Evolutionary conservation across 2,113 vertebrate species (phyloP), one percentile per base, ranked within the genome.

Genomic region (Triplophysa siluroides): DNA sequence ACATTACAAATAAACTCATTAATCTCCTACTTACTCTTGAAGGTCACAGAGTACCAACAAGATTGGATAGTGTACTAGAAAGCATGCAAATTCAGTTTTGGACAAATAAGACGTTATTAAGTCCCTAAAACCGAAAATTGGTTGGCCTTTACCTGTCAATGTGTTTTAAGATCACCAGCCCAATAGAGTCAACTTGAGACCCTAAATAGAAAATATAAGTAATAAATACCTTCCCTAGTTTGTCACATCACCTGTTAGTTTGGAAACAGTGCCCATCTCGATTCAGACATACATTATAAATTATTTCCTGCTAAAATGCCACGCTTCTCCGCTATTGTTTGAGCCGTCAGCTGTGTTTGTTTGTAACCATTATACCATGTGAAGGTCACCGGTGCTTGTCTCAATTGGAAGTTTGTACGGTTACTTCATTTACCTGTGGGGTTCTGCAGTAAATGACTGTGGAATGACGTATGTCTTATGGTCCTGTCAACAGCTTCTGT

Each of bases 1-100:
- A 74, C 54, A 43, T 43, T 21, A 74, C n/a, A 41, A 72, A 60
- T 47, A 50, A 16, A 63, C 41, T 63, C 38, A 75, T 75, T 75
- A 75, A 75, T 75, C 21, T 75, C 21, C 62, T 47, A 29, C 73
- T 63, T 75, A 60, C 41, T 75, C 56, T 63, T 62, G 72, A 74
- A 75, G 73, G 33, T 75, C 58, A 75, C 21, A 47, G 41, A 74
- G 52, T 21, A 19, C 52, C 24, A 58, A 33, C 50, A 33, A 72
- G 71, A 74, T 43, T 47, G 14, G 38, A 58, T 45, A 41, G 56
- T 74, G 23, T 47, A 75, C 73, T 63, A 14, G 23, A 58, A 75
- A 50, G 58, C 58, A 76, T 63, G 60, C 60, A 76, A 47, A 76
- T 63, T 76, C 38, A 62, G 50, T 63, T 76, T 76, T 12, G n/a